Evolutionary conservation across 2,888 invertebrate genomes (phyloP), one percentile per base, ranked within the genome.

Genomic region (Thelaira solivaga): DNA sequence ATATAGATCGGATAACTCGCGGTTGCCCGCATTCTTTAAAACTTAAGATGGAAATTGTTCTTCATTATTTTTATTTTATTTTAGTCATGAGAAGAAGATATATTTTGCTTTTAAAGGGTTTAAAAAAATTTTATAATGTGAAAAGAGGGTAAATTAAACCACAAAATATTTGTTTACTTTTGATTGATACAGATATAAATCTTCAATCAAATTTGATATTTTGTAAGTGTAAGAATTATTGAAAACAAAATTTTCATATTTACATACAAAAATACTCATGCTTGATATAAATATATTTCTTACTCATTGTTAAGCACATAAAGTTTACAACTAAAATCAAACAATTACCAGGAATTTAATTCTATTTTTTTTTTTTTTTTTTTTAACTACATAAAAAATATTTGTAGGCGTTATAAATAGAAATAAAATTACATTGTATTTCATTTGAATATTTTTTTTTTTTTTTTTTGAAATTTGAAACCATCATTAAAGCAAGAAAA

Each of bases 1-100:
- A 6, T 26, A 22, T 34, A 83, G 85, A 85, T 86, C 85, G 86
- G 84, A 86, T 86, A 86, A 82, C 86, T 82, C 73, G 68, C 76
- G 76, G 68, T 41, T 64, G 83, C 85, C 85, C 85, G 85, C 85
- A 86, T 85, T 81, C 81, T 81, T 76, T 84, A 18, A 29, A 57
- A 4, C 53, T 65, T 45, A 22, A 57, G 49, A 57, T 36, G 2
- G 29, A 68, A 65, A 55, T 41, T 47, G 16, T 65, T 65, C 22
- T 75, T 67, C 13, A 51, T 49, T 75, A 61, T 55, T 64, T 62
- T 76, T 8, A 29, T 26, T 4, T 55, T 34, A 4, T 68, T 68
- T 80, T n/a, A n/a, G 16, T 72, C 47, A 39, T 61, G 24, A 55
- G 22, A 45, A 61, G 20, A 62, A 22, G 29, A 62, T 72, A 47